Base-by-base conservation (phyloP, 2,797 vertebrate species). In the Hydrophis major region DNA sequence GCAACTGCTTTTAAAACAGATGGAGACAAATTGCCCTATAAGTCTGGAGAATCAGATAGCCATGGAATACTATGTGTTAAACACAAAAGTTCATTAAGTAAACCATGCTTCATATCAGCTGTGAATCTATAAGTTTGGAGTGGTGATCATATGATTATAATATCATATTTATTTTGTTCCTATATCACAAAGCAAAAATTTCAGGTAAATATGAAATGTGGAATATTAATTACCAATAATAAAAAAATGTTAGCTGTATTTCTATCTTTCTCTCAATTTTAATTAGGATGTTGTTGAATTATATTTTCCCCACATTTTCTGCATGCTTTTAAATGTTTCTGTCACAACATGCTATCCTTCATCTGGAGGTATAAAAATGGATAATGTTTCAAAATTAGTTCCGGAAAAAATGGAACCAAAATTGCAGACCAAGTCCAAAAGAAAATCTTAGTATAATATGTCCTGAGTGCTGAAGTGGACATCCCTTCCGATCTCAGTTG, bases 361-460 rank as follows among this genome's bases (percentile, higher is more conserved):
- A 94, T 37, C 25, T 93, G 10, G 93, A 92, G 88, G 6, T 0
- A 92, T 91, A 90, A 92, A 92, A 47, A 88, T 66, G n/a, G 0
- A 20, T 32, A 91, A 87, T 18, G 3, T 88, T 90, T 86, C 87
- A 91, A 4, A 91, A 83, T 87, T 78, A 60, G 55, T 88, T 92
- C 32, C 74, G 50, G 28, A 90, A 57, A 74, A 63, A 90, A 93
- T 83, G 57, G 32, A 2, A 2, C 55, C 0, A 86, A 16, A 74
- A 86, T 61, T 87, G 90, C 16, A 14, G 22, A 66, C 7, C 22
- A 7, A 28, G 50, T 53, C 83, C 42, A 61, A n/a, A 61, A 87
- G 89, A 94, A 55, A 90, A 90, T 4, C 13, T 90, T 32, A 2
- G 61, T 66, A 66, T 90, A 92, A 94, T 90, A 25, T 92, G 18